phyloP scores from a whole-genome alignment of 2,888 invertebrate genomes.

The Celastrina argiolus region DNA sequence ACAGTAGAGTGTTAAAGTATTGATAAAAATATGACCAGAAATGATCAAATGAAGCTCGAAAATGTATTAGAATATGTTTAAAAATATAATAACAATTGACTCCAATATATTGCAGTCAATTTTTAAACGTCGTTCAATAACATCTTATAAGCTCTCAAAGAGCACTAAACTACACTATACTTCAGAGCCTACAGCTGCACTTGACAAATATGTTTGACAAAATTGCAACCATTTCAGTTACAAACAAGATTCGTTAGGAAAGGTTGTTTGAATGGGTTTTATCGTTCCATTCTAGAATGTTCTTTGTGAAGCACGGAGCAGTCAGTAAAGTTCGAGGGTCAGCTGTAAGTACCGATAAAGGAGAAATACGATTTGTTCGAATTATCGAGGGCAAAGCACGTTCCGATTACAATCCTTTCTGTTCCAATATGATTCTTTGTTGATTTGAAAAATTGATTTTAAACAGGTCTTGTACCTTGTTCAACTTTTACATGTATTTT shows the following conservation, averaged over 20 bases:
- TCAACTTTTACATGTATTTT: not conserved
- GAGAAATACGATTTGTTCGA: slow-evolving; percentile 23
- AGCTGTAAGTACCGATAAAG: slow-evolving; percentile 28
- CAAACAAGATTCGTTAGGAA: slow-evolving; percentile 6
- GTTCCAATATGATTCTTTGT: slow-evolving; percentile 23
- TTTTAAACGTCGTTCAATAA: no score
- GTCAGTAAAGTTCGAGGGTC: slow-evolving; percentile 21
- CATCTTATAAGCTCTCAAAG: no score
- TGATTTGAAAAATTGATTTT: not conserved
- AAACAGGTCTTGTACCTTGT: not conserved
- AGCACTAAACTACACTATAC: not conserved
- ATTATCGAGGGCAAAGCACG: slow-evolving; percentile 30
- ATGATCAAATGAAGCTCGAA: no score
- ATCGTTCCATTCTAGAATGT: slow-evolving; percentile 22
- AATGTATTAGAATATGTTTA: no score
- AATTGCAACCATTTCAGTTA: not conserved
- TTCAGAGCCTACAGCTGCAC: not conserved
- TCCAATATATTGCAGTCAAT: no score
- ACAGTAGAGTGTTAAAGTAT: no score
- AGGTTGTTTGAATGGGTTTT: slow-evolving; percentile 17
- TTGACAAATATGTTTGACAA: not conserved
- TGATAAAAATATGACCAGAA: no score
- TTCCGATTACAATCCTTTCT: slow-evolving; percentile 23
- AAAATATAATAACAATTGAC: no score
- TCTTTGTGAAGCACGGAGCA: slow-evolving; percentile 18